Evolutionary conservation across 2,888 invertebrate genomes (phyloP).

Genomic region (Apotomis betuletana): DNA sequence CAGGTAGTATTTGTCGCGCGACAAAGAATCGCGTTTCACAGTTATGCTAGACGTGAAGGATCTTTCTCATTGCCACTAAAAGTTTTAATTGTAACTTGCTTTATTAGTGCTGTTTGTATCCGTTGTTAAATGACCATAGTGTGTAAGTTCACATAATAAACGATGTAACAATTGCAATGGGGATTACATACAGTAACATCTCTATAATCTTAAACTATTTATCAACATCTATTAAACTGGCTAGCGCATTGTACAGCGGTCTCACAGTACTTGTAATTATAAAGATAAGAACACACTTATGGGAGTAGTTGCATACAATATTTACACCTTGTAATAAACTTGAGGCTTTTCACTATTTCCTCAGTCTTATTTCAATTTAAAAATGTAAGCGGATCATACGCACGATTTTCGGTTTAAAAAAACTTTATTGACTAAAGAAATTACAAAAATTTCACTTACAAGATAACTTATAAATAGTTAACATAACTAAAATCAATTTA

Average conservation of each 20-base stretch:
- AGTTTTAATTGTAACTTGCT: too few relatives aligned
- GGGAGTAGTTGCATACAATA: conserved; percentile 2
- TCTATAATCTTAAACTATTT: conserved; percentile 28
- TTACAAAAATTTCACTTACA: too few relatives aligned
- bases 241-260: conserved; percentile 6
- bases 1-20: too few relatives aligned
- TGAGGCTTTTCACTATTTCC: background rate
- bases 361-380: too few relatives aligned
- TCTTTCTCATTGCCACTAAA: too few relatives aligned
- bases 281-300: conserved; percentile 22
- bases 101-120: background rate
- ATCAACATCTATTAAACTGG: conserved; percentile 25
- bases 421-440: too few relatives aligned
- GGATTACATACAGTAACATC: conserved; percentile 14
- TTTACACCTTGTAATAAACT: conserved; percentile 13
- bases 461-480: too few relatives aligned
- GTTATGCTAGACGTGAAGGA: too few relatives aligned
- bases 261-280: conserved; percentile 24
- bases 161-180: conserved; percentile 1
- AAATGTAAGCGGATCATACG: too few relatives aligned
- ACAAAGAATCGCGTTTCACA: too few relatives aligned
- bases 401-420: too few relatives aligned
- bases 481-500: too few relatives aligned
- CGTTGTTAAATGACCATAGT: background rate
- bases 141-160: background rate